Conservation (phyloP, 2,888 invertebrate genomes). For the Coelogynopora nodosa region DNA sequence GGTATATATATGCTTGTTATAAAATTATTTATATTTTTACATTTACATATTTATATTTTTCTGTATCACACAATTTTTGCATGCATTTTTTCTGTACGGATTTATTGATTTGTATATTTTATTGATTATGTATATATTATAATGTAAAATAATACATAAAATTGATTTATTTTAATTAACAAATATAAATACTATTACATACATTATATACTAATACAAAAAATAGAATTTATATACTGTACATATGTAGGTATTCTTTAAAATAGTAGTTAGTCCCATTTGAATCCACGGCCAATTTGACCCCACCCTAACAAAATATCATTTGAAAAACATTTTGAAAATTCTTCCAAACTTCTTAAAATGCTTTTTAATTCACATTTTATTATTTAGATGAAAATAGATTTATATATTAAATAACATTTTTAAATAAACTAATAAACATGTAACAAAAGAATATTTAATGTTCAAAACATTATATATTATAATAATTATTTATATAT, state of each 20-base stretch:
- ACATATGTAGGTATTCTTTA: neutral
- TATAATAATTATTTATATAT: no score
- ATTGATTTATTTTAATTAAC: neutral
- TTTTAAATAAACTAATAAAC: no score
- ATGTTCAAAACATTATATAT: no score
- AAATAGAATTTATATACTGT: neutral
- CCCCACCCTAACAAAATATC: no score
- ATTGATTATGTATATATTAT: neutral
- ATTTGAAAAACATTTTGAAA: no score
- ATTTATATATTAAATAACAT: no score
- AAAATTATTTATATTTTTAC: neutral
- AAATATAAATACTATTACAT: neutral
- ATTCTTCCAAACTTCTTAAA: no score
- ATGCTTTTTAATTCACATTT: no score
- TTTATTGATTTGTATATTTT: neutral
- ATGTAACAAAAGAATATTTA: no score
- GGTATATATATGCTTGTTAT: neutral
- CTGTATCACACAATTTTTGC: neutral
- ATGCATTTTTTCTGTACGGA: neutral
- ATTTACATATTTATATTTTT: neutral
- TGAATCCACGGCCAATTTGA: no score
- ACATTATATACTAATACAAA: neutral
- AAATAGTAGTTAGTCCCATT: neutral
- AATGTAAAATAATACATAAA: neutral
- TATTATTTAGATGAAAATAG: no score